phyloP scores from a whole-genome alignment of 2,888 invertebrate genomes.

The Aromia moschata region DNA sequence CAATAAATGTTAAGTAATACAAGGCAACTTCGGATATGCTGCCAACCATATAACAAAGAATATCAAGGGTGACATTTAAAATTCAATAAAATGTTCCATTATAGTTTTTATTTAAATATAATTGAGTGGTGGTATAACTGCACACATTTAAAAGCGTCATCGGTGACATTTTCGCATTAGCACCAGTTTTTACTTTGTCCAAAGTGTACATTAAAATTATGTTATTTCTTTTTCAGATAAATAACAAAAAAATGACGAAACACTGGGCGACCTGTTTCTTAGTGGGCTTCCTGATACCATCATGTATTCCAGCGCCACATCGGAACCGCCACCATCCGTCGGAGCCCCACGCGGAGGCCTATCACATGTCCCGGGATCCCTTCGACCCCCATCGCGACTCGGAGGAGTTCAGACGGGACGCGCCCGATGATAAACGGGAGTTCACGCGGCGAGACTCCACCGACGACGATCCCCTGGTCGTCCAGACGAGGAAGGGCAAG shows the following conservation, averaged over 20 bases:
- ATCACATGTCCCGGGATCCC: constrained; percentile 60
- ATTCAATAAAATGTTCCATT: no score
- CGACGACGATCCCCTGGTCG: constrained; percentile 77
- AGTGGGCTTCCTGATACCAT: constrained; percentile 54
- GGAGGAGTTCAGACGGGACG: constrained; percentile 54
- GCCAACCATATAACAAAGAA: no score
- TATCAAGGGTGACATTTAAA: no score
- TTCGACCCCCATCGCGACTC: constrained; percentile 62
- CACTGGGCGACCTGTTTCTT: constrained; percentile 55
- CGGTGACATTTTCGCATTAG: no score
- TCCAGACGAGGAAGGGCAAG: constrained; percentile 80
- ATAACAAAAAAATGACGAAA: constrained; percentile 52
- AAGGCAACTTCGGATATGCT: no score
- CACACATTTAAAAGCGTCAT: no score
- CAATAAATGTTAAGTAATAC: no score
- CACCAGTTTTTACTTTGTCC: no score
- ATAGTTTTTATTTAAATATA: no score
- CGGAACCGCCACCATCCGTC: constrained; percentile 58
- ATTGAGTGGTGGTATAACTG: no score
- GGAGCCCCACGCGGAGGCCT: constrained; percentile 59
- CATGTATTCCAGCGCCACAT: constrained; percentile 57
- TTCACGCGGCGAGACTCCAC: constrained; percentile 62
- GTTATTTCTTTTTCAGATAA: not conserved
- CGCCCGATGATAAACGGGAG: constrained; percentile 59
- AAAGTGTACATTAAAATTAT: no score